Evolutionary conservation across 2,113 vertebrate genomes (phyloP).

Genomic region (Amia ocellicauda): DNA sequence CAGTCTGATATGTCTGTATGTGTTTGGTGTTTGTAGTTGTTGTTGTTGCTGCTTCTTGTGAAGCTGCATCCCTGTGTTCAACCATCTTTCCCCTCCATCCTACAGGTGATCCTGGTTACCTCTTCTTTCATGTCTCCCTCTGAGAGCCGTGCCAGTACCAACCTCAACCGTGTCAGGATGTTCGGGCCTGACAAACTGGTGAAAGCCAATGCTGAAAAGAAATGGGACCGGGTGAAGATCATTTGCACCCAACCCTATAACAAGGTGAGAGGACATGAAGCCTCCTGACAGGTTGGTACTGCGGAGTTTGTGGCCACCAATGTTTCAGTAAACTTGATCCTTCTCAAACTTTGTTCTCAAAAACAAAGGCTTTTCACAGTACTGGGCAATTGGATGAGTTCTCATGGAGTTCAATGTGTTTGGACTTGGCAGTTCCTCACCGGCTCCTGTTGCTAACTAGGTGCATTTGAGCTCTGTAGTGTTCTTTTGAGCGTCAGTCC

Average conservation of each 20-base stretch:
- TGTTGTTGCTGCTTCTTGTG: background rate
- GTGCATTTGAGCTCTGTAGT: too few species aligned
- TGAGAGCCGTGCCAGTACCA: slow-evolving; percentile 77
- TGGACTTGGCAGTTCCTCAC: too few species aligned
- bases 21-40: background rate
- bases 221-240: slow-evolving; percentile 84
- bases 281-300: too few species aligned
- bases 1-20: background rate
- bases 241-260: slow-evolving; percentile 84
- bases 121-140: slow-evolving; percentile 91
- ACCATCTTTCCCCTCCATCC: slow-evolving; percentile 42
- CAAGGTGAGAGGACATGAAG: slow-evolving; percentile 68
- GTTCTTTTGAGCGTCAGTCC: too few species aligned
- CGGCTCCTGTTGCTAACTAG: too few species aligned
- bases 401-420: too few species aligned
- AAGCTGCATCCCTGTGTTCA: too few species aligned
- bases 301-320: too few species aligned
- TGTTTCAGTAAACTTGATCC: too few species aligned
- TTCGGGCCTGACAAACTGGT: slow-evolving; percentile 78
- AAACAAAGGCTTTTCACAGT: too few species aligned
- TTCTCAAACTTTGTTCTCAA: too few species aligned
- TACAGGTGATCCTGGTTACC: slow-evolving; percentile 80
- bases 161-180: slow-evolving; percentile 75
- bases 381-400: too few species aligned
- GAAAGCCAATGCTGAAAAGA: slow-evolving; percentile 73